phyloP scores from a whole-genome alignment of 2,888 invertebrate species.

The Sipunculus nudus region DNA sequence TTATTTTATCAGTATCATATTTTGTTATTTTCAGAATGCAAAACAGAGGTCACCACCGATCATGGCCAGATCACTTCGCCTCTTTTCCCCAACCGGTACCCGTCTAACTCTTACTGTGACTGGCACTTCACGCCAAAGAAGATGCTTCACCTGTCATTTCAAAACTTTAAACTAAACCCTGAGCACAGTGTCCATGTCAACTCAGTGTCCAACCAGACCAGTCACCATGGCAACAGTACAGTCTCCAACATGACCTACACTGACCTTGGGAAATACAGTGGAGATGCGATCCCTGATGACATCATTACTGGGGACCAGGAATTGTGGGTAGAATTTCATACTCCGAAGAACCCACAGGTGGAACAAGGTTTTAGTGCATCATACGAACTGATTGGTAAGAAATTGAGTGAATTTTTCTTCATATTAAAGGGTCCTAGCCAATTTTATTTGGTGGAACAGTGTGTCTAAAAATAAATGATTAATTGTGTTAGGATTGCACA shows the following conservation, averaged over 20 bases:
- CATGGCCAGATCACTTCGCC: neutral
- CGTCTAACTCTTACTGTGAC: constrained; percentile 3
- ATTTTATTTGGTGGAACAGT: too few relatives aligned
- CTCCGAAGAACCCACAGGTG: too few relatives aligned
- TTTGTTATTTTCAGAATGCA: constrained; percentile 1
- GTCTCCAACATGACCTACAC: neutral
- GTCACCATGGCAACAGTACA: neutral
- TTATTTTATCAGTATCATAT: too few relatives aligned
- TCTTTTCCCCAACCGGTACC: constrained; percentile 14
- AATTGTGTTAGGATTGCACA: too few relatives aligned
- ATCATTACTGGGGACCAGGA: neutral
- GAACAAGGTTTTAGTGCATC: too few relatives aligned
- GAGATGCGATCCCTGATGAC: neutral
- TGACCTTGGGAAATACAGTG: neutral
- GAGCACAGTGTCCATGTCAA: constrained; percentile 2
- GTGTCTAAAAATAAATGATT: too few relatives aligned
- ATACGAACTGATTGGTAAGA: too few relatives aligned
- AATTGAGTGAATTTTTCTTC: too few relatives aligned
- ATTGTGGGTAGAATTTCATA: neutral
- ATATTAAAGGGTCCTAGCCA: too few relatives aligned
- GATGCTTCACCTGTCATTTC: neutral
- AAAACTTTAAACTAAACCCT: constrained; percentile 1
- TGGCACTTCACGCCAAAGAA: constrained; percentile 2
- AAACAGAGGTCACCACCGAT: neutral
- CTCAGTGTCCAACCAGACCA: neutral